phyloP scores from a whole-genome alignment of 2,113 vertebrate species.

The Uropsilus gracilis region DNA sequence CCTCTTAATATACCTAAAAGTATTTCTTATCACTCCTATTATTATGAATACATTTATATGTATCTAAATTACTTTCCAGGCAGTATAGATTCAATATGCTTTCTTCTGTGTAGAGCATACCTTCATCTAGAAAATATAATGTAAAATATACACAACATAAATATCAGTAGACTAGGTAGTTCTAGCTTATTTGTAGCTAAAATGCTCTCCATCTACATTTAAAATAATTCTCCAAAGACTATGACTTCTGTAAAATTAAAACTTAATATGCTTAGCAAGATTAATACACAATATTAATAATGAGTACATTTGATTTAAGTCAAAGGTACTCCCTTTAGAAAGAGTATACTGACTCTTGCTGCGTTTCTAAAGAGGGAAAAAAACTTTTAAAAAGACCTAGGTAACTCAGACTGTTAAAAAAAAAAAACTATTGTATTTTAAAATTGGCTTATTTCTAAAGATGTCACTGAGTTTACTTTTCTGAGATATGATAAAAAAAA shows the following conservation, averaged over 20 bases:
- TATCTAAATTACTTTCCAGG: constrained; percentile 37
- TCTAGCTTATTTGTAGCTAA: constrained; percentile 11
- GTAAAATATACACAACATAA: constrained; percentile 40
- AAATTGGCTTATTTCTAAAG: not conserved
- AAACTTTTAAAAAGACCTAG: not conserved
- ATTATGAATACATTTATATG: constrained; percentile 42
- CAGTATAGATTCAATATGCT: constrained; percentile 4
- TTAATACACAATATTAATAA: constrained; percentile 39
- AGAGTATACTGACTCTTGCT: not conserved
- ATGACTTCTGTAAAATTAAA: constrained; percentile 45
- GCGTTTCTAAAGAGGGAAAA: not conserved
- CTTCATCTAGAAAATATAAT: constrained; percentile 47
- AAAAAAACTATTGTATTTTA: not conserved
- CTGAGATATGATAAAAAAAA: not conserved
- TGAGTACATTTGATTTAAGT: not conserved
- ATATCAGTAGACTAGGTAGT: constrained; percentile 23
- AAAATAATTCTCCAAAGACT: constrained; percentile 44
- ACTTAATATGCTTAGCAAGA: not conserved
- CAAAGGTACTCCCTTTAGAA: not conserved
- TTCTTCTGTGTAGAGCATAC: not conserved
- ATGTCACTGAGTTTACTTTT: not conserved
- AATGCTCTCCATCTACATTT: constrained; percentile 34
- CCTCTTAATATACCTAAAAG: constrained; percentile 11
- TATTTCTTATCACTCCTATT: constrained; percentile 21
- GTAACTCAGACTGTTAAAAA: not conserved